Percentiles rank a stretch among this genome's conserved stretches.
Evolutionary conservation across 2,888 invertebrate species (phyloP).

Genomic region (Cephus pygmeus): DNA sequence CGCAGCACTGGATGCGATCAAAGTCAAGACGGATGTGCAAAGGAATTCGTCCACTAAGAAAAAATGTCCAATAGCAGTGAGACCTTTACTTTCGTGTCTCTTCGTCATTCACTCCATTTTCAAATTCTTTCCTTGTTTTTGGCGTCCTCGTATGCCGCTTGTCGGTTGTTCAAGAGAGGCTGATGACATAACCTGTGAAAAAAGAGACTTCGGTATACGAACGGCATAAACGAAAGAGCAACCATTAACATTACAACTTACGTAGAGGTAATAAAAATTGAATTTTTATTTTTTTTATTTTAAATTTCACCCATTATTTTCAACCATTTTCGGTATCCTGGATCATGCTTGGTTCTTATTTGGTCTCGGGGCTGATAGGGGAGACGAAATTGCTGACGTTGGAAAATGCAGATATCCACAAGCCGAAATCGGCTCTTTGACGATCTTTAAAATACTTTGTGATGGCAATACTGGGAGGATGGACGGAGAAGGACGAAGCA

Average conservation of each 20-base stretch:
- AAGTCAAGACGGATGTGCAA: background rate
- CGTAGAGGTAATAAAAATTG: background rate
- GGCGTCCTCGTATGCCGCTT: background rate
- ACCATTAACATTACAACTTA: background rate
- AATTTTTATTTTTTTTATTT: background rate
- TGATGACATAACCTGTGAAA: background rate
- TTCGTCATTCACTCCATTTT: background rate
- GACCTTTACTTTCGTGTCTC: background rate
- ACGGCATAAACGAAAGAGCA: background rate
- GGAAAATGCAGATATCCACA: background rate
- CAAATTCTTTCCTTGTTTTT: background rate
- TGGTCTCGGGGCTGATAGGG: background rate
- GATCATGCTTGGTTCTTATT: background rate
- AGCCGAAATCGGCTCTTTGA: background rate
- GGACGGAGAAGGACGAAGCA: background rate
- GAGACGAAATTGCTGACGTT: background rate
- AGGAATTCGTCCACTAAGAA: background rate
- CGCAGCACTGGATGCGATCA: background rate
- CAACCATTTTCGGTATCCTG: background rate
- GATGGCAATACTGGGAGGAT: background rate
- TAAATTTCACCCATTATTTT: background rate
- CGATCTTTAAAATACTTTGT: background rate
- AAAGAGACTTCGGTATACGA: background rate
- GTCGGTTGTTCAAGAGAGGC: background rate
- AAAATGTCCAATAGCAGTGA: background rate